Base-by-base conservation (phyloP, 2,888 invertebrate genomes). In the Falcaria lacertinaria region DNA sequence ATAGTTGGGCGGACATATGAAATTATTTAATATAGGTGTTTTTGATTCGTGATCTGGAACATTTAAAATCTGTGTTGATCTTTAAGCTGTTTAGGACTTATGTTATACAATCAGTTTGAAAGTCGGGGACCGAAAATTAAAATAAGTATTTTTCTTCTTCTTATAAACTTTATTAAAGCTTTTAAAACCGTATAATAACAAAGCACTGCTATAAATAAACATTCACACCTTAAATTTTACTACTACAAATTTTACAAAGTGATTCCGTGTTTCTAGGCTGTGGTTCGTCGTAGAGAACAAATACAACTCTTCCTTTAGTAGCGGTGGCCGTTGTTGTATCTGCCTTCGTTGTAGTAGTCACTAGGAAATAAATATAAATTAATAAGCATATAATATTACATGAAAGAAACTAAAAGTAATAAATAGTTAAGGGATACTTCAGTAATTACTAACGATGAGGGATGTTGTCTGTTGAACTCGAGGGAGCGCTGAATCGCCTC, bases 401-500 rank as follows among this genome's bases (percentile, higher is more conserved):
- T n/a, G n/a, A n/a, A n/a, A n/a, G n/a, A n/a, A n/a, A n/a, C n/a
- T n/a, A n/a, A n/a, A n/a, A n/a, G n/a, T n/a, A n/a, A n/a, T n/a
- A n/a, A n/a, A n/a, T n/a, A n/a, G n/a, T n/a, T n/a, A n/a, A n/a
- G n/a, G n/a, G n/a, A n/a, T n/a, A n/a, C n/a, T n/a, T n/a, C n/a
- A n/a, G n/a, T n/a, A 3, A 6, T 19, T 17, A 79, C 80, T 80
- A 45, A 81, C 80, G 76, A 74, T 25, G 75, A 74, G 34, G 80
- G 74, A 46, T 78, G 66, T 42, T 74, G 79, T 15, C 74, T 79
- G 69, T 81, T 82, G 66, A 61, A 75, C 51, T 83, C 78, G 39
- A 88, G 61, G 17, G 86, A 90, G 62, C 80, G 76, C 13, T 89
- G 67, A 61, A 91, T 91, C 41, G 85, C 90, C 33, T 87, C 90